These are phyloP conservation scores for Danio albolineatus DNA, from an alignment of 2,797 vertebrate genomes.

Conservation along the genomic window DNA sequence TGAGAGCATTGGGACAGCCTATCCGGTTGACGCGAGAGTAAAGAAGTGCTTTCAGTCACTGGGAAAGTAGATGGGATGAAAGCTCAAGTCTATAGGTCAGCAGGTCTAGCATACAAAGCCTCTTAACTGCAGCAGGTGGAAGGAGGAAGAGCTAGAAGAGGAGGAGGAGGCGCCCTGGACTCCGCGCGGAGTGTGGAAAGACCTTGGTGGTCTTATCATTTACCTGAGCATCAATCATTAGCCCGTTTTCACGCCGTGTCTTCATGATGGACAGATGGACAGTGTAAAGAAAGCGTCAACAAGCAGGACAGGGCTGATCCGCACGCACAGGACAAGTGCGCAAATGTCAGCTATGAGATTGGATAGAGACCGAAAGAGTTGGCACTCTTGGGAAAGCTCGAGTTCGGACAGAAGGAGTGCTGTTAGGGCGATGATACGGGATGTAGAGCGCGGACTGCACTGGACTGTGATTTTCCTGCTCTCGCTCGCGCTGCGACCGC, in stretches of 20 bases:
- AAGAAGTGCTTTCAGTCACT: slow-evolving; percentile 38
- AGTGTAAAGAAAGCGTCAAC: slow-evolving; percentile 26
- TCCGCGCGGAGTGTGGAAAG: slow-evolving; percentile 47
- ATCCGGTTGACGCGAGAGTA: slow-evolving; percentile 39
- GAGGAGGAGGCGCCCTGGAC: slow-evolving; percentile 61
- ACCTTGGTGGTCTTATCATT: slow-evolving; percentile 21
- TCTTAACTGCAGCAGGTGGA: slow-evolving; percentile 78
- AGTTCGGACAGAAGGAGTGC: slow-evolving; percentile 34
- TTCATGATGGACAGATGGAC: slow-evolving; percentile 36
- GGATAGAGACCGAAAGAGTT: slow-evolving; percentile 45
- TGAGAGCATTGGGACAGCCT: background rate
- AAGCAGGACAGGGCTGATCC: slow-evolving; percentile 20
- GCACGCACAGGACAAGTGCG: slow-evolving; percentile 35
- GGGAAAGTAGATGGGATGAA: slow-evolving; percentile 77
- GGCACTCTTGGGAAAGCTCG: slow-evolving; percentile 59
- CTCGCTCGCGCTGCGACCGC: slow-evolving; percentile 74
- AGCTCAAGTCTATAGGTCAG: slow-evolving; percentile 78
- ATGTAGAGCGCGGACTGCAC: slow-evolving; percentile 61
- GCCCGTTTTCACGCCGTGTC: slow-evolving; percentile 8
- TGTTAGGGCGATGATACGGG: slow-evolving; percentile 50
- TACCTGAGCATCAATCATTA: slow-evolving; percentile 12
- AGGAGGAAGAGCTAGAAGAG: slow-evolving; percentile 61
- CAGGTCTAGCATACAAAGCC: slow-evolving; percentile 80
- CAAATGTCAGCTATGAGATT: slow-evolving; percentile 49
- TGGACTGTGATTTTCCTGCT: slow-evolving; percentile 73